A percentile compares a stretch with the other conserved stretches of the same genome.
Evolutionary conservation across 2,888 invertebrate species (phyloP).

Genomic region (Apotomis turbidana): DNA sequence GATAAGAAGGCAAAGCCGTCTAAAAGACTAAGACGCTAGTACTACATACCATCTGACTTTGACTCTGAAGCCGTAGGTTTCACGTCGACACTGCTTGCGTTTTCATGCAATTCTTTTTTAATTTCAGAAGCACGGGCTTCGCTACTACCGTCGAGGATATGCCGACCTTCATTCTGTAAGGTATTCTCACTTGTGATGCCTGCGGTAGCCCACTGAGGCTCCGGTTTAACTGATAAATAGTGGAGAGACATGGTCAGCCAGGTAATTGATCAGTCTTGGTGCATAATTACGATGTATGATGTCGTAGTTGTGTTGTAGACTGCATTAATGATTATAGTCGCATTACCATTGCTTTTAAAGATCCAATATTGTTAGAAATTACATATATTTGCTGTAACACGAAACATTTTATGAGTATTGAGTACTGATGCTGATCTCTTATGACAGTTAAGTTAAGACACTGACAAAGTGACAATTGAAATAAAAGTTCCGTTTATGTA

Average conservation of each 20-base stretch:
- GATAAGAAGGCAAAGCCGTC: not conserved
- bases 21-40: not conserved
- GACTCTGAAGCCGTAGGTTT: not conserved
- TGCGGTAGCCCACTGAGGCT: not conserved
- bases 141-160: not conserved
- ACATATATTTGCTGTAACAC: not conserved
- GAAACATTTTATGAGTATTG: too few species aligned
- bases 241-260: not conserved
- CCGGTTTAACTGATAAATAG: conserved; percentile 14
- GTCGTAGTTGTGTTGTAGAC: not conserved
- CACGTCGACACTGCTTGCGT: not conserved
- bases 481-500: too few species aligned
- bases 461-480: too few species aligned
- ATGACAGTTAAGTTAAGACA: too few species aligned
- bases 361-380: not conserved
- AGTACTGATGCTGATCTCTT: too few species aligned
- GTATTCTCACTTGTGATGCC: not conserved
- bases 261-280: not conserved
- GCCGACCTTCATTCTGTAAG: not conserved
- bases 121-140: not conserved
- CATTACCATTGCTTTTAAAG: too few species aligned
- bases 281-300: not conserved
- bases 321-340: not conserved
- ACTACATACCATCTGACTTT: conserved; percentile 4
- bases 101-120: conserved; percentile 14